Evolutionary conservation across 1,140 invertebrate species (phyloP), one percentile per base, ranked within the genome.

Genomic region (Batillaria attramentaria): DNA sequence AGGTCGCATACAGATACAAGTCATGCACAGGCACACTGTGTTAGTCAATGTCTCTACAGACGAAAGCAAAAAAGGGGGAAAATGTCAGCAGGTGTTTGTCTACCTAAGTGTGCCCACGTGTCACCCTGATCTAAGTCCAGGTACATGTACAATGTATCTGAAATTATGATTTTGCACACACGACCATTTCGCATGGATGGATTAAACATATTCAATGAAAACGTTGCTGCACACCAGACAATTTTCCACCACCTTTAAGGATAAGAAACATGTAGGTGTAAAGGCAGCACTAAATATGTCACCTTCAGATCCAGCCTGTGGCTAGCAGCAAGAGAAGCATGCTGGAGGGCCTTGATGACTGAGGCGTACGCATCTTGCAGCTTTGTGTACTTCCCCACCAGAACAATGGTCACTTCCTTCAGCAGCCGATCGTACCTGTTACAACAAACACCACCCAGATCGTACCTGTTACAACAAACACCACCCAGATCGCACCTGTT

Each of bases 341-440:
- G 98, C 83, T 97, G 94, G 31, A 99, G 90, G 0, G 98, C 96
- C 92, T 99, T 99, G 3, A 95, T 95, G 0, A 99, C 96, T 3
- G 98, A 99, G 0, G 97, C 95, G 89, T 99, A 99, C 0, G 98
- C 95, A 92, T 99, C 99, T 88, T 97, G 94, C 24, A 99, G 91
- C 89, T 96, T 95, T 0, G 98, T 99, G 87, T 99, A 99, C 92
- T 99, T 99, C 13, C 99, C 99, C n/a, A 99, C 99, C 24, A 99
- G 92, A 31, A 95, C 96, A 80, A 99, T 99, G 57, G 93, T 95
- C 0, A 99, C 95, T 87, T 95, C 94, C 84, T 95, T 94, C 20
- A 88, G 75, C 50, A 91, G 79, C n/a, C 89, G 83, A 75, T 91
- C 89, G 82, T 88, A 86, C 70, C 90, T 91, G 77, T 35, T 60